Conservation (phyloP, 2,113 vertebrate genomes). For the Chiloscyllium plagiosum region DNA sequence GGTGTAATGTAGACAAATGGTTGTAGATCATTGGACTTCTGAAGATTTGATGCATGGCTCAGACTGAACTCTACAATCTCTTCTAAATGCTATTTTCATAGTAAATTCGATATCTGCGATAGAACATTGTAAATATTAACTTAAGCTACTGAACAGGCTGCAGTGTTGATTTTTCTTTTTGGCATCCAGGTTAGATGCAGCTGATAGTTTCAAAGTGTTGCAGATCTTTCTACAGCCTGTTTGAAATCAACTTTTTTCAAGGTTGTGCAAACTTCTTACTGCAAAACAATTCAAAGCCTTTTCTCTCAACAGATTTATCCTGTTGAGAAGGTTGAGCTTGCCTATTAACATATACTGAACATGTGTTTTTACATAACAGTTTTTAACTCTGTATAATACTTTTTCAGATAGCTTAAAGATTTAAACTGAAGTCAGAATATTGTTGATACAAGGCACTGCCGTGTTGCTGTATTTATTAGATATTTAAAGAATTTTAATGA, state of each 20-base stretch:
- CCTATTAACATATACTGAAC: background rate
- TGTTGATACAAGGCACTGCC: background rate
- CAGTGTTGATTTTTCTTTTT: background rate
- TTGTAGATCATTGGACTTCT: background rate
- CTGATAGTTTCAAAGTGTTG: background rate
- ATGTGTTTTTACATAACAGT: background rate
- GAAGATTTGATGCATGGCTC: background rate
- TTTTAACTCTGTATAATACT: constrained; percentile 30
- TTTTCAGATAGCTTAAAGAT: background rate
- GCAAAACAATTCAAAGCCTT: background rate
- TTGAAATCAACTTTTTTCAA: background rate
- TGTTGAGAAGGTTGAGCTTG: background rate
- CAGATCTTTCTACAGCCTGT: background rate
- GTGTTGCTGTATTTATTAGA: background rate
- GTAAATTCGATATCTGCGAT: background rate
- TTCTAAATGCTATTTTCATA: background rate
- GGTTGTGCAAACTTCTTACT: background rate
- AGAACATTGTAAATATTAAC: constrained; percentile 10
- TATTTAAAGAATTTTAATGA: constrained; percentile 19
- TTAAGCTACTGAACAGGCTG: background rate
- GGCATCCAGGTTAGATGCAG: background rate
- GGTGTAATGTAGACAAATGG: background rate
- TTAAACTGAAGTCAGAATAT: background rate
- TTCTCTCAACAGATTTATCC: background rate
- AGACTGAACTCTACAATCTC: background rate